Percentiles rank a stretch among this genome's conserved stretches.
Evolutionary conservation across 2,113 vertebrate genomes (phyloP).

Genomic region (Xiphias gladius): DNA sequence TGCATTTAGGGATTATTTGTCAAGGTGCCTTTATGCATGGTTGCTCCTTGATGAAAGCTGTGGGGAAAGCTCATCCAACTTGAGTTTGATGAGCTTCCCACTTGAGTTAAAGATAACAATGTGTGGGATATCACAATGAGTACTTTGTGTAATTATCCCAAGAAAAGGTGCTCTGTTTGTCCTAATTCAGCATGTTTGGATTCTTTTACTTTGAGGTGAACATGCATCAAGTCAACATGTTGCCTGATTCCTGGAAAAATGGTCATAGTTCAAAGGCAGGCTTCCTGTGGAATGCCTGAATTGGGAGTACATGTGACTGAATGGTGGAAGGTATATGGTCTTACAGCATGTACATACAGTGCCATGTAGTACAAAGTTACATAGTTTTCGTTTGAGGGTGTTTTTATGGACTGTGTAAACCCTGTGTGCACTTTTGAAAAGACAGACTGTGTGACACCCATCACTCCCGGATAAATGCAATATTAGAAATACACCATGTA

Average conservation of each 20-base stretch:
- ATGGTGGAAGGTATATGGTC: not conserved
- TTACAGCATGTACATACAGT: not conserved
- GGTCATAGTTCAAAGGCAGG: not conserved
- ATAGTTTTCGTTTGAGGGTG: not conserved
- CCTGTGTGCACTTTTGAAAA: not conserved
- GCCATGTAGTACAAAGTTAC: not conserved
- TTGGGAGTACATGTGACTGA: not conserved
- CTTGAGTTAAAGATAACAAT: not conserved
- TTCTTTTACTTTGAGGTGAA: not conserved
- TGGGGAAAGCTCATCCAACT: not conserved
- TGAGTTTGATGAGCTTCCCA: not conserved
- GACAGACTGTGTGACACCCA: not conserved
- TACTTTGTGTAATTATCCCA: not conserved
- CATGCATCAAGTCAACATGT: not conserved
- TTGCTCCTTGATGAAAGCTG: not conserved
- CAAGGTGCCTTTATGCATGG: not conserved
- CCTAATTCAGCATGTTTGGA: not conserved
- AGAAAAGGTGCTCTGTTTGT: not conserved
- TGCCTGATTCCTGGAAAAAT: not conserved
- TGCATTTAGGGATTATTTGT: not conserved
- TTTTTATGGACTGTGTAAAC: not conserved
- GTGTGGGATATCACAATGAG: not conserved
- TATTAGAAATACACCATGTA: not conserved
- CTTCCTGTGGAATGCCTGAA: not conserved
- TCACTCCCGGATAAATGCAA: not conserved